A percentile compares a stretch with the other conserved stretches of the same genome.
These are phyloP conservation scores for Magallana angulata DNA, from an alignment of 1,140 invertebrate genomes.

Conservation along the genomic window DNA sequence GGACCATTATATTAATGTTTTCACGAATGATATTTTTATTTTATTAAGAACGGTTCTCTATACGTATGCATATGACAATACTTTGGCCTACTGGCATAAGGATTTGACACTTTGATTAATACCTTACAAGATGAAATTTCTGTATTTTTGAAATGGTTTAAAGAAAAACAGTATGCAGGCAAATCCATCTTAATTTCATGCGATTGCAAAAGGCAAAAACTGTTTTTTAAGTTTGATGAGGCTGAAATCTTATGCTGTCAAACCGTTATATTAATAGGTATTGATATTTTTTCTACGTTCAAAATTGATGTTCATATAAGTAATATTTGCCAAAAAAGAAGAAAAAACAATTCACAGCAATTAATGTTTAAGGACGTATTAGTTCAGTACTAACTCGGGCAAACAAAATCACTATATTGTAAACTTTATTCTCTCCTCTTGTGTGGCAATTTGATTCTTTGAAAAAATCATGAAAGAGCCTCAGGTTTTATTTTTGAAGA, in stretches of 20 bases:
- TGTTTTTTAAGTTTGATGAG: neutral
- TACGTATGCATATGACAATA: neutral
- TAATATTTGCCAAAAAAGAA: neutral
- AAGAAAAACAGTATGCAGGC: neutral
- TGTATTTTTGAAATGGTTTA: neutral
- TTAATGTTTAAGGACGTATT: neutral
- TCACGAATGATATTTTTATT: too few species aligned
- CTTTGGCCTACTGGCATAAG: neutral
- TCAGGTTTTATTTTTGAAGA: neutral
- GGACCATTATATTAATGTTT: too few species aligned
- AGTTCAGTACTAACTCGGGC: too few species aligned
- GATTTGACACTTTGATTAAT: neutral
- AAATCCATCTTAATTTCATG: neutral
- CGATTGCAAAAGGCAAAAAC: neutral
- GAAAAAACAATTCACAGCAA: neutral
- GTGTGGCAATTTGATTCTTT: neutral
- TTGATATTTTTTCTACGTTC: neutral
- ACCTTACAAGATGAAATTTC: neutral
- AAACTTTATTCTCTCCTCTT: neutral
- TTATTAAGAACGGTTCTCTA: too few species aligned
- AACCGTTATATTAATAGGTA: neutral
- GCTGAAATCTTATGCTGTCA: neutral
- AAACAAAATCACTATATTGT: neutral
- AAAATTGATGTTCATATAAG: neutral
- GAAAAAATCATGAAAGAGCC: neutral